phyloP scores from a whole-genome alignment of 1,140 invertebrate species.

The Nephotettix cincticeps region DNA sequence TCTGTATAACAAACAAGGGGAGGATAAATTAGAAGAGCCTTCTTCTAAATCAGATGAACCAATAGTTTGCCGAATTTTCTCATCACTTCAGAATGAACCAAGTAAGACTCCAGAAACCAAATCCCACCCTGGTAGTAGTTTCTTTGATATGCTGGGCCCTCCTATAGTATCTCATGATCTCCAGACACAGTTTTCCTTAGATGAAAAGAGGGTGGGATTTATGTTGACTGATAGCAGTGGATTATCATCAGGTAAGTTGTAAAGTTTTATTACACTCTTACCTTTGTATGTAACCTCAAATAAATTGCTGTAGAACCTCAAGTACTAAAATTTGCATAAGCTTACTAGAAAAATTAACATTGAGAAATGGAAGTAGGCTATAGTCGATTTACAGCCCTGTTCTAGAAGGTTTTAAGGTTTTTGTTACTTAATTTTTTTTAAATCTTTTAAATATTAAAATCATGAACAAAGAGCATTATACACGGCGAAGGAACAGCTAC shows the following conservation, averaged over 20 bases:
- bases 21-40: background rate
- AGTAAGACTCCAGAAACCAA: conserved; percentile 10
- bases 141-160: conserved; percentile 39
- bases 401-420: no score
- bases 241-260: conserved; percentile 3
- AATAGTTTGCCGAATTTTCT: conserved; percentile 50
- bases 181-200: background rate
- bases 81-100: conserved; percentile 23
- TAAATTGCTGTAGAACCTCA: conserved; percentile 7
- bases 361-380: background rate
- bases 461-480: no score
- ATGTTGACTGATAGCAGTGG: background rate
- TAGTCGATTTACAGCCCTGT: no score
- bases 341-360: background rate
- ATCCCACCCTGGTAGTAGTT: conserved; percentile 30
- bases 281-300: background rate
- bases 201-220: background rate
- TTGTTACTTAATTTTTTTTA: no score
- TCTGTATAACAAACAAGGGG: background rate
- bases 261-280: background rate
- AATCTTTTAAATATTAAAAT: no score
- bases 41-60: conserved; percentile 43
- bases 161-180: background rate
- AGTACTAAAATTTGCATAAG: background rate
- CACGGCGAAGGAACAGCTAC: no score